Conservation (phyloP, 37 sponge, comb jelly and placozoan species). For the Dysidea cf. avara region DNA sequence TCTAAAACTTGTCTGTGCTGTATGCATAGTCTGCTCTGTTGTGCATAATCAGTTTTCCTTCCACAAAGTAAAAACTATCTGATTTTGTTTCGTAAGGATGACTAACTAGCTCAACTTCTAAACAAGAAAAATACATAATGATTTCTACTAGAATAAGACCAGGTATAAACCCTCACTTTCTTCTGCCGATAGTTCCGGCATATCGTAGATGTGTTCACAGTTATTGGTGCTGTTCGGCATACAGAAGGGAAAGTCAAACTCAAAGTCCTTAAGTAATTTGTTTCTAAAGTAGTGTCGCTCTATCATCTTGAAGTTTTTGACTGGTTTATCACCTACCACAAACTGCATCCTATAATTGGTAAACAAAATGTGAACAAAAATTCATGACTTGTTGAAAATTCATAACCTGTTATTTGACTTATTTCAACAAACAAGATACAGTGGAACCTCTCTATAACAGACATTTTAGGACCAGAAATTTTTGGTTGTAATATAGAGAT, state of each 20-base stretch:
- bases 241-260: constrained; percentile 94
- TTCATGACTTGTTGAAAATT: constrained; percentile 4
- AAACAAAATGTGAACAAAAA: background rate
- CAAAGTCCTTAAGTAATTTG: constrained; percentile 81
- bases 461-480: too few relatives aligned
- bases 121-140: background rate
- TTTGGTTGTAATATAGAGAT: too few relatives aligned
- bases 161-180: constrained; percentile 66
- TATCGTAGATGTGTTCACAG: constrained; percentile 96
- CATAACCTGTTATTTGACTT: too few relatives aligned
- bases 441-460: too few relatives aligned
- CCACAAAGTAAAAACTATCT: constrained; percentile 99
- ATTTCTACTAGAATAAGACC: background rate
- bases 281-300: constrained; percentile 94
- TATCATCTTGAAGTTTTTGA: constrained; percentile 91
- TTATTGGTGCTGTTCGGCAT: constrained; percentile 95
- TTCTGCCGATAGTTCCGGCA: constrained; percentile 72
- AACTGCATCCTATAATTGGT: constrained; percentile 83
- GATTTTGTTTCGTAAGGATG: constrained; percentile 90
- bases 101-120: constrained; percentile 80
- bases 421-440: too few relatives aligned
- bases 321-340: constrained; percentile 79
- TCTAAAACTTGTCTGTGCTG: constrained; percentile 15
- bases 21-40: constrained; percentile 98
- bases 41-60: constrained; percentile 94